Percentiles rank a stretch among this genome's conserved stretches.
Evolutionary conservation across 2,113 vertebrate species (phyloP).

Genomic region (Sorex araneus): DNA sequence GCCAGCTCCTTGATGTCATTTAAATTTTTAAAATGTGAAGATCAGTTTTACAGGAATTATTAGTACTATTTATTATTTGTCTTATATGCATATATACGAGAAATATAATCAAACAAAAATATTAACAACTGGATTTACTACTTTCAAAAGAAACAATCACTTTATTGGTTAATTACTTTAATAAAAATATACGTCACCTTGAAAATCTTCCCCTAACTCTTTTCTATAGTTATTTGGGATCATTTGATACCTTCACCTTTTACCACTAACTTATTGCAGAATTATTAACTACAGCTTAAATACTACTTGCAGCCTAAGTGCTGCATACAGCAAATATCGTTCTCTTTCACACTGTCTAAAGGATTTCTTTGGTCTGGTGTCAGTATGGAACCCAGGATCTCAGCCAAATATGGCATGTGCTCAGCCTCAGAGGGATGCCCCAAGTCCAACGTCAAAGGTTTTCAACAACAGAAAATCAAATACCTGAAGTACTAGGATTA

Average conservation of each 20-base stretch:
- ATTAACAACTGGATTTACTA: neutral
- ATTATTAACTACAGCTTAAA: neutral
- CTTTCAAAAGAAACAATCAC: constrained; percentile 32
- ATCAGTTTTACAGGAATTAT: constrained; percentile 4
- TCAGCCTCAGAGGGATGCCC: no score
- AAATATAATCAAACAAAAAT: constrained; percentile 40
- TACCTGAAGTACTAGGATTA: neutral
- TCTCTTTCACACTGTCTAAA: neutral
- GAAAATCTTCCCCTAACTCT: constrained; percentile 15
- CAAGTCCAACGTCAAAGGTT: neutral
- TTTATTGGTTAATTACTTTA: constrained; percentile 52
- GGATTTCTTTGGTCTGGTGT: no score
- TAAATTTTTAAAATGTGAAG: constrained; percentile 1
- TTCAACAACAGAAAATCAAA: constrained; percentile 33
- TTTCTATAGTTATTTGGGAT: neutral
- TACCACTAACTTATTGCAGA: neutral
- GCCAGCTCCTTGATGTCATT: neutral
- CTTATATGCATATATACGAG: neutral
- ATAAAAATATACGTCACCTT: neutral
- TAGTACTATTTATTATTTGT: constrained; percentile 14
- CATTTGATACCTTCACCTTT: neutral
- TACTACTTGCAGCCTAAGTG: neutral
- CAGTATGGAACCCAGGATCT: no score
- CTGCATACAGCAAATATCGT: neutral
- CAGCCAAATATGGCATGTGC: no score